Base-by-base conservation (phyloP, 1,140 invertebrate species). In the Macrocentrus cingulum region DNA sequence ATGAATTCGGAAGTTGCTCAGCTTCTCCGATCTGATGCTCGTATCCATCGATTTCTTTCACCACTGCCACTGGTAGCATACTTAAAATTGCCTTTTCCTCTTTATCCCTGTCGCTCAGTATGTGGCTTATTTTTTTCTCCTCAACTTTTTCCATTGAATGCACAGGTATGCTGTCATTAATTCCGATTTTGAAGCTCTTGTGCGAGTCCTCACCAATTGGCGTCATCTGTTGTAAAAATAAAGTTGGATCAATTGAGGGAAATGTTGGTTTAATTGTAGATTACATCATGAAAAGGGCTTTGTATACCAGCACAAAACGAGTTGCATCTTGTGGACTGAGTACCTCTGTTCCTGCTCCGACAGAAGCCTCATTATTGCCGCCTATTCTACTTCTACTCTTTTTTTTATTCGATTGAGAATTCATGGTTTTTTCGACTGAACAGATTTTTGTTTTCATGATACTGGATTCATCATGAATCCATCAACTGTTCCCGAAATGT, bases 31-130 rank as follows among this genome's bases (percentile, higher is more conserved):
- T 86, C 65, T 87, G 82, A 23, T 62, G 46, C 55, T 84, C 82
- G 73, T 92, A 93, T 69, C 89, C 85, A 29, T 88, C 84, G 22
- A 94, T 75, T 67, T 92, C 86, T 69, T 87, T 89, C 67, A 89
- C 93, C 60, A 84, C 84, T 6, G 95, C 91, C 73, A 93, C 90
- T 13, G 95, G 95, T 62, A 97, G 68, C 20, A 65, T 65, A 53
- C 60, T 74, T 1, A 79, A 65, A 23, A 76, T 61, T 9, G 71
- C 67, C 50, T 76, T 80, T 9, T 79, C 76, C 20, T 80, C 77
- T 29, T 74, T 79, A 4, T 78, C 76, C 37, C 68, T 76, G 3
- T 80, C 77, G 0, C 48, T 4, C 1, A 56, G 2, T 13, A 58
- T 2, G 15, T 44, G 44, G 8, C 52, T 59, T 51, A 61, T 67